Conservation (phyloP, 2,797 vertebrate species). For the Chrysocyon brachyurus region DNA sequence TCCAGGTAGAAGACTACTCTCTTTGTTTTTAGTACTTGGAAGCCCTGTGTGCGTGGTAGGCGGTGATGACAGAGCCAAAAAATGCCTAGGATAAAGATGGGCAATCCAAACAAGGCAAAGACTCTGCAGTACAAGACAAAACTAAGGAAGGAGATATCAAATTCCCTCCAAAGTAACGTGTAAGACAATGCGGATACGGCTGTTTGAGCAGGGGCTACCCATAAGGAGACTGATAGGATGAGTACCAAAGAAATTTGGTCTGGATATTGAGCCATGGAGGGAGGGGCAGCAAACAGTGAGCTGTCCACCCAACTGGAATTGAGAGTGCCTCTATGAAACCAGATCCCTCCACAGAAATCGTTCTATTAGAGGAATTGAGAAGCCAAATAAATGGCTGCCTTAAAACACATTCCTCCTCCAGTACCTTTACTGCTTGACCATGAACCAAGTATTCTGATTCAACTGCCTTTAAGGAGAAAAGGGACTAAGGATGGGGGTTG, state of each 20-base stretch:
- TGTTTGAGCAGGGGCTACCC: background rate
- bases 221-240: background rate
- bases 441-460: background rate
- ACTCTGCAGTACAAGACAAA: background rate
- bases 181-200: background rate
- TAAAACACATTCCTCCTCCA: background rate
- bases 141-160: background rate
- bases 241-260: background rate
- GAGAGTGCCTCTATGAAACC: background rate
- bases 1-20: background rate
- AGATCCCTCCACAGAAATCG: background rate
- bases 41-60: background rate
- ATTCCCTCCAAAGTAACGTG: background rate
- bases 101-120: background rate
- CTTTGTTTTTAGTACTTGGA: background rate
- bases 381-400: background rate
- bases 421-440: background rate
- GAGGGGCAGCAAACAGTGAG: background rate
- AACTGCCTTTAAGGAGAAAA: background rate
- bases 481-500: background rate
- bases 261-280: background rate
- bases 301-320: background rate
- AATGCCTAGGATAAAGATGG: background rate
- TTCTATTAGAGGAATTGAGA: background rate
- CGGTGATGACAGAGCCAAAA: background rate